Percentiles rank a stretch among this genome's conserved stretches.
phyloP scores from a whole-genome alignment of 2,797 vertebrate genomes.

The Gila robusta region DNA sequence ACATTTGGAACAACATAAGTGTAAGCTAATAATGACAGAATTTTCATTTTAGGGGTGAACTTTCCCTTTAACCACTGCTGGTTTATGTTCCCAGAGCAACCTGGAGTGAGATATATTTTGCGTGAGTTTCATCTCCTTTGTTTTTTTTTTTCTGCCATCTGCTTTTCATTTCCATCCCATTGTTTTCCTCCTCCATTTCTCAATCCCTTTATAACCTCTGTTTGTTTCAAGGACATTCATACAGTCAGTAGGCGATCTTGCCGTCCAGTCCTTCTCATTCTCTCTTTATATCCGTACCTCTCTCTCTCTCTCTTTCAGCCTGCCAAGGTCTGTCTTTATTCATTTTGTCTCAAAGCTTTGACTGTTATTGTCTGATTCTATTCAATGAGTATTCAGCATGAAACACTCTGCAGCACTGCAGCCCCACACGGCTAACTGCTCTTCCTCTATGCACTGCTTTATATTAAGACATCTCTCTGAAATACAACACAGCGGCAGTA shows the following conservation, averaged over 20 bases:
- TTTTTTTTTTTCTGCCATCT: not conserved
- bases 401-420: not conserved
- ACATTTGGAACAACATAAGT: not conserved
- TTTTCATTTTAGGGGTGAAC: not conserved
- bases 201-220: not conserved
- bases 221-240: slow-evolving; percentile 51
- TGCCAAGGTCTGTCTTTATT: slow-evolving; percentile 54
- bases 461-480: slow-evolving; percentile 6
- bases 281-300: slow-evolving; percentile 4
- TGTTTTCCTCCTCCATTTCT: slow-evolving; percentile 32
- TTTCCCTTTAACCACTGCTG: slow-evolving; percentile 6
- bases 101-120: not conserved
- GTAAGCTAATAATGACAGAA: not conserved
- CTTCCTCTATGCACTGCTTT: not conserved
- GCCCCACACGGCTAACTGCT: not conserved
- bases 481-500: not conserved
- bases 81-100: not conserved
- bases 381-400: slow-evolving; percentile 42
- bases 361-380: slow-evolving; percentile 38
- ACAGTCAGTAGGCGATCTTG: slow-evolving; percentile 17
- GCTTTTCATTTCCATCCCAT: slow-evolving; percentile 18
- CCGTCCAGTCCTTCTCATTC: not conserved
- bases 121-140: not conserved
- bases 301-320: not conserved
- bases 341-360: slow-evolving; percentile 42